Base-by-base conservation (phyloP, 2,888 invertebrate genomes). In the Cerastoderma edule region DNA sequence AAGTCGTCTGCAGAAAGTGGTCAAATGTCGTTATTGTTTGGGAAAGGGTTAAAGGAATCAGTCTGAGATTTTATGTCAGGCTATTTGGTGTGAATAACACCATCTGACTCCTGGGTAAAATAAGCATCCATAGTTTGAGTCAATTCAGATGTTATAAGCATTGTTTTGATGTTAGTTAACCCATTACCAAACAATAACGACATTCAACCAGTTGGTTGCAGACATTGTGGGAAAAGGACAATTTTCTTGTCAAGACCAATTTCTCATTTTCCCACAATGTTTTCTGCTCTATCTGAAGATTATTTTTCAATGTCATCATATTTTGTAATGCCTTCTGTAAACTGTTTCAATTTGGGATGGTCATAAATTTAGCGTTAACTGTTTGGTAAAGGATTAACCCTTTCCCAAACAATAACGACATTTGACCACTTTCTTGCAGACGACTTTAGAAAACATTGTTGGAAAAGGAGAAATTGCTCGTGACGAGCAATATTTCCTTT, bases 201-300 rank as follows among this genome's bases (percentile, higher is more conserved):
- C n/a, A n/a, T n/a, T n/a, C n/a, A n/a, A n/a, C n/a, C n/a, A 50
- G 6, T n/a, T 16, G n/a, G 50, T 50, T 13, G 50, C 13, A 50
- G 22, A 50, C 10, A n/a, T 13, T 50, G 50, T 50, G 10, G 10
- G n/a, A 50, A 50, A n/a, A 50, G 50, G 50, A 50, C n/a, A 50
- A 50, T 13, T n/a, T 50, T 16, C n/a, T 50, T 5, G n/a, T 50
- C 5, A 50, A 6, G 10, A n/a, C n/a, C 50, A 6, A 6, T 50
- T n/a, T 50, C 50, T 50, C 50, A 16, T 50, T 50, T 50, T 8
- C 10, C n/a, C 50, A 50, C 50, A 50, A 13, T 8, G 50, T 50
- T 50, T 50, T 50, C 50, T 6, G 8, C n/a, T 13, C 8, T 50
- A 50, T 5, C 13, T 50, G 22, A 50, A 6, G 22, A 6, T n/a